These are phyloP conservation scores for Scopus umbretta DNA, from an alignment of 2,113 vertebrate genomes.

Conservation along the genomic window DNA sequence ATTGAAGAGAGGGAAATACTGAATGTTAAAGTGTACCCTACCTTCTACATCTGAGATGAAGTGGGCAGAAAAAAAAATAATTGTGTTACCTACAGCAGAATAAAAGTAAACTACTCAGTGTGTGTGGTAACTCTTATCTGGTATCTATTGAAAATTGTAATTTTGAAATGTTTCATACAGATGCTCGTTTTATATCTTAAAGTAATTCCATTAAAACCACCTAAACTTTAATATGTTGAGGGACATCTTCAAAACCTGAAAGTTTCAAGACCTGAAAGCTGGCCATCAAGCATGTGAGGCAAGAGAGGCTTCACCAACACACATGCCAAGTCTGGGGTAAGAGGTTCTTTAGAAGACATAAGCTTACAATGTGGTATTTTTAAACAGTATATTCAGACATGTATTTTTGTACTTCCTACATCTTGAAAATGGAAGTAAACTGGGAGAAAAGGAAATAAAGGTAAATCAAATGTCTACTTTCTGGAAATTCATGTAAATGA, in stretches of 20 bases:
- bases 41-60: neutral
- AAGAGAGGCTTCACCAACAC: neutral
- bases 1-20: neutral
- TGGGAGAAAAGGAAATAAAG: neutral
- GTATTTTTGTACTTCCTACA: neutral
- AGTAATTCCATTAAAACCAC: neutral
- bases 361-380: neutral
- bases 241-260: neutral
- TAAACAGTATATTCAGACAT: neutral
- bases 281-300: neutral
- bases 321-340: neutral
- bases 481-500: neutral
- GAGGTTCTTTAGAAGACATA: neutral
- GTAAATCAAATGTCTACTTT: neutral
- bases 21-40: neutral
- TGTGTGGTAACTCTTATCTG: neutral
- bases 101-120: neutral
- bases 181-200: neutral
- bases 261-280: neutral
- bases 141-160: neutral
- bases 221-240: neutral
- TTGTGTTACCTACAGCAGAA: neutral
- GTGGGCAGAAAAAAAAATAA: neutral
- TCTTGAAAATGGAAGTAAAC: neutral
- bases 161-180: neutral